Conservation (phyloP, 2,888 invertebrate species). For the Heliconius charithonia region DNA sequence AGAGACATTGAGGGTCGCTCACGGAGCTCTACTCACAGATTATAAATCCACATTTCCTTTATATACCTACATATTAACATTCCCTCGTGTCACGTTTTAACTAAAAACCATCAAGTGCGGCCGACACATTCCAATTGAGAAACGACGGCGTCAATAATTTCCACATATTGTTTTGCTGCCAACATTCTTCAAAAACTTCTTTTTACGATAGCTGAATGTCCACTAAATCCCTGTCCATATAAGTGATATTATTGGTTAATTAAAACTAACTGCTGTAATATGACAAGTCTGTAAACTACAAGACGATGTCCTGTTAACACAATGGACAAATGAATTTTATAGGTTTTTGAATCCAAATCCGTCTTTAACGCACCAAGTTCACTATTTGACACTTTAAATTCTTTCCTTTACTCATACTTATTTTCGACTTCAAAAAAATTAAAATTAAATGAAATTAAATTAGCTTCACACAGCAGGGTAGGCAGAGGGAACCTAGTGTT, state of each 20-base stretch:
- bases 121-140: not conserved
- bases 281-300: not conserved
- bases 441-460: too few species aligned
- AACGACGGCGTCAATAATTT: not conserved
- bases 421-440: too few species aligned
- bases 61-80: not conserved
- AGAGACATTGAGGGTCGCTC: not conserved
- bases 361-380: too few species aligned
- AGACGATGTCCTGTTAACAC: too few species aligned
- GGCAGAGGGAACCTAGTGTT: too few species aligned
- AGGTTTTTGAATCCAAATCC: too few species aligned
- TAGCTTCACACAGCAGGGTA: too few species aligned
- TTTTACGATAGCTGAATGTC: not conserved
- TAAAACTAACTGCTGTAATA: not conserved
- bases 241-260: not conserved
- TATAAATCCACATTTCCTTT: not conserved
- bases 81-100: not conserved
- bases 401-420: too few species aligned
- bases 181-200: not conserved
- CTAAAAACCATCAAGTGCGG: not conserved
- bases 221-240: not conserved
- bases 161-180: not conserved
- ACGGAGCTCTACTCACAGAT: not conserved
- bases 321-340: too few species aligned
- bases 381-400: too few species aligned